Percentiles rank a stretch among this genome's conserved stretches.
Evolutionary conservation across 2,797 vertebrate genomes (phyloP).

Genomic region (Falco novaeseelandiae): DNA sequence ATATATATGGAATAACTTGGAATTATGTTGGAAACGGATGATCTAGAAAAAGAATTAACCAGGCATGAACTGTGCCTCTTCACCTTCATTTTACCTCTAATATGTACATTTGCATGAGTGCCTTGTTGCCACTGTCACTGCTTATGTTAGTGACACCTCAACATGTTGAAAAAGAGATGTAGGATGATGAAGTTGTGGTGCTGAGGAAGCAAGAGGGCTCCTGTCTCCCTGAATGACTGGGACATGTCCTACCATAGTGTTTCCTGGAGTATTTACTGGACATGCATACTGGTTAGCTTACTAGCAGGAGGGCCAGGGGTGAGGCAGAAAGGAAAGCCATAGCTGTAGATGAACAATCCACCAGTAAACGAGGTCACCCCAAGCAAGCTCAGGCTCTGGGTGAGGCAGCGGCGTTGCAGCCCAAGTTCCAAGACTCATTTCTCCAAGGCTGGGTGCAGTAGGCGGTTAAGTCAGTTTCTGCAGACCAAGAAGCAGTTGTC

Average conservation of each 20-base stretch:
- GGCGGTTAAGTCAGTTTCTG: background rate
- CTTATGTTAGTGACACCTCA: background rate
- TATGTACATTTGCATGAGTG: fast-evolving
- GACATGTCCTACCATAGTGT: background rate
- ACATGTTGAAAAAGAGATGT: background rate
- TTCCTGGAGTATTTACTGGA: background rate
- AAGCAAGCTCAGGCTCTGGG: fast-evolving
- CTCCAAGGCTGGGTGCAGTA: background rate
- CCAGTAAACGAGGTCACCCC: background rate
- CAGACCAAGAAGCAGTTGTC: background rate
- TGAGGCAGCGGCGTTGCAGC: background rate
- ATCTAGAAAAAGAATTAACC: background rate
- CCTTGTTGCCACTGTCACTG: background rate
- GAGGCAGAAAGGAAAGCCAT: background rate
- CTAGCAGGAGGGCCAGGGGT: background rate
- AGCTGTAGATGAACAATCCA: background rate
- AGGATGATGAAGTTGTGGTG: fast-evolving
- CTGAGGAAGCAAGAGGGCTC: background rate
- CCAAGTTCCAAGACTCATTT: background rate
- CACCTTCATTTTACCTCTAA: background rate
- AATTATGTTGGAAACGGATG: background rate
- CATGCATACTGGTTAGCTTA: background rate
- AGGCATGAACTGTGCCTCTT: background rate
- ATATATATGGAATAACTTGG: background rate
- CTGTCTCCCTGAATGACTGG: background rate